A percentile compares a stretch with the other conserved stretches of the same genome.
phyloP scores from a whole-genome alignment of 2,113 vertebrate species.

The Microcebus lehilahytsara region DNA sequence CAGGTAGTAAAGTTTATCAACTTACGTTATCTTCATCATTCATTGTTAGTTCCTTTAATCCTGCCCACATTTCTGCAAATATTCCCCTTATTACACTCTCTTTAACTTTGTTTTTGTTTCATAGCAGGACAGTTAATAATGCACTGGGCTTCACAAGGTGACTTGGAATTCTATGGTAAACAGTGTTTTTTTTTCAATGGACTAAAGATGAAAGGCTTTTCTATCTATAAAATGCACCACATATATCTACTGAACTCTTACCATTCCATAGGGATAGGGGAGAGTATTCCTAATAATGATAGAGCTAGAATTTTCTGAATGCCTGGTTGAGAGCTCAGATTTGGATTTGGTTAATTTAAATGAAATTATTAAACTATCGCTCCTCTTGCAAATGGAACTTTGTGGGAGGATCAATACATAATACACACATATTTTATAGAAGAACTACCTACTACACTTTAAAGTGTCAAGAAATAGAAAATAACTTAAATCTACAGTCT shows the following conservation, averaged over 20 bases:
- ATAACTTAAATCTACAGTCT: neutral
- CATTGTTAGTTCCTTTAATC: neutral
- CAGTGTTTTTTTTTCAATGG: neutral
- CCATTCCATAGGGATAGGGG: neutral
- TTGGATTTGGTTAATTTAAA: neutral
- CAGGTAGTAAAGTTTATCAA: neutral
- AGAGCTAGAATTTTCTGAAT: slow-evolving; percentile 1
- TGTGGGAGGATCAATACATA: neutral
- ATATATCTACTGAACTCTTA: neutral
- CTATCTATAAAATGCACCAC: neutral
- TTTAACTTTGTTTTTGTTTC: slow-evolving; percentile 26
- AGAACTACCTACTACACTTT: neutral
- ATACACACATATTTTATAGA: neutral
- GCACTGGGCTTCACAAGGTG: neutral
- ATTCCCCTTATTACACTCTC: neutral
- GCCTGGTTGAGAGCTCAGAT: neutral
- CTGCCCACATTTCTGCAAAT: neutral
- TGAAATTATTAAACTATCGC: neutral
- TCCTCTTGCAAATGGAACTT: neutral
- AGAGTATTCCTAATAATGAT: neutral
- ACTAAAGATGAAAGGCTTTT: neutral
- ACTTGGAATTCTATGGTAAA: neutral
- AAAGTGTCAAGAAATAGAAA: neutral
- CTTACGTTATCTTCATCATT: neutral
- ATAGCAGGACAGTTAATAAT: neutral